phyloP scores from a whole-genome alignment of 2,888 invertebrate genomes.

The Ophioninae sp. region DNA sequence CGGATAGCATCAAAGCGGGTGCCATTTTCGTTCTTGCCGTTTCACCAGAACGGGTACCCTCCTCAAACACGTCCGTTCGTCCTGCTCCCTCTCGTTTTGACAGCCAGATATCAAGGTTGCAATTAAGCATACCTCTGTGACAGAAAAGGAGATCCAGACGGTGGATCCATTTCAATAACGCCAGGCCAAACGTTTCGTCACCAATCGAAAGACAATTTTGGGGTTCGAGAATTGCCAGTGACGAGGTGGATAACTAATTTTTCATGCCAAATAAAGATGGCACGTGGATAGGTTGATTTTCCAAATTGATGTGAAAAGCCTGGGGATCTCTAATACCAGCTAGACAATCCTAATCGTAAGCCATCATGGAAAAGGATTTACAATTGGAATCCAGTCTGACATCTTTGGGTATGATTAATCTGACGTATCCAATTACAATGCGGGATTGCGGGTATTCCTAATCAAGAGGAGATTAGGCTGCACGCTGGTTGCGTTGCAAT shows the following conservation, averaged over 20 bases:
- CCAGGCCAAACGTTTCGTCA: too few relatives aligned
- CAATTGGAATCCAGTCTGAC: too few relatives aligned
- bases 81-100: constrained; percentile 63
- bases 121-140: constrained; percentile 65
- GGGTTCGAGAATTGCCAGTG: too few relatives aligned
- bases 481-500: neutral
- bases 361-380: too few relatives aligned
- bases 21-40: constrained; percentile 55
- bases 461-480: neutral
- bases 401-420: neutral
- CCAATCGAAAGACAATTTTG: too few relatives aligned
- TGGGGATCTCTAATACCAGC: too few relatives aligned
- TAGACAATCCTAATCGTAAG: too few relatives aligned
- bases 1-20: constrained; percentile 48
- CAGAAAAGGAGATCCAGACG: neutral
- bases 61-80: constrained; percentile 10
- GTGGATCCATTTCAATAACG: neutral
- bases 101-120: constrained; percentile 67
- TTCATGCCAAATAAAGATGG: too few relatives aligned
- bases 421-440: neutral
- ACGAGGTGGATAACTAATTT: too few relatives aligned
- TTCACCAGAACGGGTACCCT: constrained; percentile 55
- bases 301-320: too few relatives aligned
- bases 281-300: too few relatives aligned
- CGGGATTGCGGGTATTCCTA: neutral